A percentile compares a stretch with the other conserved stretches of the same genome.
Conservation (phyloP, 1,140 invertebrate genomes). For the Tyrophagus putrescentiae region DNA sequence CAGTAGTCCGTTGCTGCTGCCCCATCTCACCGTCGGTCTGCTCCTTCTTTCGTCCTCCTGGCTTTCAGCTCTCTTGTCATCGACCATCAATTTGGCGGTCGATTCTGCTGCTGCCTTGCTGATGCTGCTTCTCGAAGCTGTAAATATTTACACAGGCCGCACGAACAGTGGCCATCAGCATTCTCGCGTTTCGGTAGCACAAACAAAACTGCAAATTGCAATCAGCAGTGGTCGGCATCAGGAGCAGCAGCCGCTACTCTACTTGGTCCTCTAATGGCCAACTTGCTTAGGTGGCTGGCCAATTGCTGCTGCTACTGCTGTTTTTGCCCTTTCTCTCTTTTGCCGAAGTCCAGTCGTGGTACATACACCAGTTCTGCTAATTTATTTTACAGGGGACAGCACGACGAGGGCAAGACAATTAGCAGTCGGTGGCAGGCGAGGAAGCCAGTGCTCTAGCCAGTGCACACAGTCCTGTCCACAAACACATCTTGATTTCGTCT, state of each 20-base stretch:
- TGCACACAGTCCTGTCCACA: no score
- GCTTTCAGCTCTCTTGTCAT: constrained; percentile 12
- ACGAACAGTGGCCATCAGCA: constrained; percentile 4
- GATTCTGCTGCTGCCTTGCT: neutral
- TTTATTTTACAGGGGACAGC: no score
- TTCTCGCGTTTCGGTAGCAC: constrained; percentile 13
- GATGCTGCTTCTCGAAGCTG: no score
- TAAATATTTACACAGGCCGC: constrained; percentile 14
- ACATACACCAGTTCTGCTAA: neutral
- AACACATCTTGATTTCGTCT: constrained; percentile 14
- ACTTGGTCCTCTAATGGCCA: no score
- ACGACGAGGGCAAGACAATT: neutral
- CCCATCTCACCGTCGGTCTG: no score
- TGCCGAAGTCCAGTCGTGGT: neutral
- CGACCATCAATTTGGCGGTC: constrained; percentile 3
- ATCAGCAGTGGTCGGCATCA: constrained; percentile 3
- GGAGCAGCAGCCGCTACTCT: neutral
- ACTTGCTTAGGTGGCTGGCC: neutral
- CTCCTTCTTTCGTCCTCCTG: no score
- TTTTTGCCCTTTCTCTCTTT: neutral
- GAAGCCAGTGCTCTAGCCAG: neutral
- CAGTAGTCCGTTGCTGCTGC: no score
- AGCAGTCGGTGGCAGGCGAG: neutral
- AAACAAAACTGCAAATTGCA: constrained; percentile 14
- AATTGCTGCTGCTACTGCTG: no score